Evolutionary conservation across 1,140 invertebrate species (phyloP).

Genomic region (Megalopta genalis): DNA sequence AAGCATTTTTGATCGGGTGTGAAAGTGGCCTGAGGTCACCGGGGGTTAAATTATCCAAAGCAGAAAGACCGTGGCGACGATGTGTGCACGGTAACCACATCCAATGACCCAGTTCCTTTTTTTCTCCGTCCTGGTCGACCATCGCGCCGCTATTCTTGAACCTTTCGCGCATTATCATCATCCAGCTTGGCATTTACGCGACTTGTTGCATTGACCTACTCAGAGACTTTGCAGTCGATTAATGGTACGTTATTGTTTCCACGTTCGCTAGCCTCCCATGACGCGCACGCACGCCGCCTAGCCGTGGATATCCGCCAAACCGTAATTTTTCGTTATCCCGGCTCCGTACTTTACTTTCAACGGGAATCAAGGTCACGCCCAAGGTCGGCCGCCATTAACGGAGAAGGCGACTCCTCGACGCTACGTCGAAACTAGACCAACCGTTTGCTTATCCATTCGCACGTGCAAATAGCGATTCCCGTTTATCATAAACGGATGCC

Average conservation of each 20-base stretch:
- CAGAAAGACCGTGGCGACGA: too few species aligned
- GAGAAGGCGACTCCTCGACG: too few species aligned
- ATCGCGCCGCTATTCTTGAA: slow-evolving; percentile 62
- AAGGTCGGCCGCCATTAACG: too few species aligned
- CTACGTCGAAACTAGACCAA: too few species aligned
- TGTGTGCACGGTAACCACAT: background rate
- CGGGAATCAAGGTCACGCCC: too few species aligned
- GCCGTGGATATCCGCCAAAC: background rate
- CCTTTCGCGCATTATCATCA: slow-evolving; percentile 69
- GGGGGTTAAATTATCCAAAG: too few species aligned
- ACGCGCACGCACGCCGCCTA: background rate
- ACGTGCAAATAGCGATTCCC: too few species aligned
- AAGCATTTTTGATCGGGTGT: too few species aligned
- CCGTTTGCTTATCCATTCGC: too few species aligned
- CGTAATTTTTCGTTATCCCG: background rate
- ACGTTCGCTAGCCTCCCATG: slow-evolving; percentile 36
- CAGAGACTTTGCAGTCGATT: slow-evolving; percentile 39
- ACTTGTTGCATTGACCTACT: slow-evolving; percentile 75
- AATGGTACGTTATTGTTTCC: slow-evolving; percentile 47
- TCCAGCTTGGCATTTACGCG: slow-evolving; percentile 64
- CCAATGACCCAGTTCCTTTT: slow-evolving; percentile 29
- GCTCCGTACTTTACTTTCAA: slow-evolving; percentile 33
- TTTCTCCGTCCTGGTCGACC: slow-evolving; percentile 12
- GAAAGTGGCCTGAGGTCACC: too few species aligned
- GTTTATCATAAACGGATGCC: too few species aligned